Evolutionary conservation across 2,888 invertebrate species (phyloP), one percentile per base, ranked within the genome.

Genomic region (Coelogynopora nodosa): DNA sequence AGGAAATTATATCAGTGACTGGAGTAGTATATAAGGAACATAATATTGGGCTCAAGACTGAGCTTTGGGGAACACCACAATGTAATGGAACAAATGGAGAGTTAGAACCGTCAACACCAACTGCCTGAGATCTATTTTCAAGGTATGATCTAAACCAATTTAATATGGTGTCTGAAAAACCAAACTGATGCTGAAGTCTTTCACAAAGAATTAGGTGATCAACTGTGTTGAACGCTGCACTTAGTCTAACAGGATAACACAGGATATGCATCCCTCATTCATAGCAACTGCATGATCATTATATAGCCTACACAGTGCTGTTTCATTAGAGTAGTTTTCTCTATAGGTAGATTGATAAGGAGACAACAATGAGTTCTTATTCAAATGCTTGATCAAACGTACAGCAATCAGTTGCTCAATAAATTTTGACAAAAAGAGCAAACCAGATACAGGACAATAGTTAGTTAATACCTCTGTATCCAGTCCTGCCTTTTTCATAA

Each of bases 181-280:
- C 86, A 23, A 86, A 26, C 26, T 13, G 67, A 82, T 86, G n/a
- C 2, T 31, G 13, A 0, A 86, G 13, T 80, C 80, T 23, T 26
- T 80, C 80, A 23, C 23, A 80, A 26, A 86, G 31, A 10, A 18
- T 88, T 1, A 31, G 81, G 67, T 88, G 88, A 81, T 88, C 87
- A 30, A 87, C 87, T 0, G 88, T 88, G 31, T 88, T 87, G 83
- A 88, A 88, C 31, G 87, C 88, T 18, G 84, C 86, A 13, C 86
- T 87, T 29, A 88, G 80, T 88, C 87, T 0, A 88, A 84, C 67
- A 87, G 82, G 10, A 88, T 84, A 13, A 88, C 67, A 30, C 87
- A 27, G 0, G 84, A 84, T 18, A 87, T 84, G 67, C 86, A 67
- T 30, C 67, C 86, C 86, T 10, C 87, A 29, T 87, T 86, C 31